Evolutionary conservation across 2,113 vertebrate species (phyloP).

Genomic region (Phodopus roborovskii): DNA sequence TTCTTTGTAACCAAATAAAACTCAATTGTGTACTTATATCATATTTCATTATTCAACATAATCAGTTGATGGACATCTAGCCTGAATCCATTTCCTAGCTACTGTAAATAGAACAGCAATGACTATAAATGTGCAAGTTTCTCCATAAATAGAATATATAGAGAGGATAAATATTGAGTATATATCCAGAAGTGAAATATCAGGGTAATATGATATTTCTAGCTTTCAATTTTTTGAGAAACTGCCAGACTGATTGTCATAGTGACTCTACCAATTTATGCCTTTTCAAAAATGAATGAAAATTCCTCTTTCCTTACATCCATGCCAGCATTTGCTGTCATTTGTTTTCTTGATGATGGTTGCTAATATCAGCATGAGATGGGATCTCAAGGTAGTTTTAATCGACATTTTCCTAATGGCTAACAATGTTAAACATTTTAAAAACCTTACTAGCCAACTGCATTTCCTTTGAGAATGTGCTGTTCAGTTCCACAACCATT

Average conservation of each 20-base stretch:
- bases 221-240: not conserved
- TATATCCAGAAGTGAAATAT: not conserved
- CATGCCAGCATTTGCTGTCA: not conserved
- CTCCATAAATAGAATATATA: not conserved
- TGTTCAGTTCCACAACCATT: not conserved
- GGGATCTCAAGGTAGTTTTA: not conserved
- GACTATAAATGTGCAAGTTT: not conserved
- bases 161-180: not conserved
- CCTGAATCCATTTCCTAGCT: not conserved
- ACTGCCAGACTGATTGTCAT: not conserved
- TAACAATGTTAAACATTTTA: not conserved
- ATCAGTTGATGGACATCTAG: not conserved
- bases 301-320: not conserved
- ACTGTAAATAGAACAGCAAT: not conserved
- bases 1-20: not conserved
- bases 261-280: not conserved
- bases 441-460: not conserved
- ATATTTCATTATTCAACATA: not conserved
- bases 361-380: not conserved
- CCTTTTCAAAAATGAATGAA: not conserved
- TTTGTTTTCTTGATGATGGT: not conserved
- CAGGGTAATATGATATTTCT: not conserved
- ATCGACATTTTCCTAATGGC: not conserved
- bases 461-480: not conserved
- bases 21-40: too few relatives aligned